phyloP scores from a whole-genome alignment of 2,888 invertebrate genomes.

The Spilarctia lutea region DNA sequence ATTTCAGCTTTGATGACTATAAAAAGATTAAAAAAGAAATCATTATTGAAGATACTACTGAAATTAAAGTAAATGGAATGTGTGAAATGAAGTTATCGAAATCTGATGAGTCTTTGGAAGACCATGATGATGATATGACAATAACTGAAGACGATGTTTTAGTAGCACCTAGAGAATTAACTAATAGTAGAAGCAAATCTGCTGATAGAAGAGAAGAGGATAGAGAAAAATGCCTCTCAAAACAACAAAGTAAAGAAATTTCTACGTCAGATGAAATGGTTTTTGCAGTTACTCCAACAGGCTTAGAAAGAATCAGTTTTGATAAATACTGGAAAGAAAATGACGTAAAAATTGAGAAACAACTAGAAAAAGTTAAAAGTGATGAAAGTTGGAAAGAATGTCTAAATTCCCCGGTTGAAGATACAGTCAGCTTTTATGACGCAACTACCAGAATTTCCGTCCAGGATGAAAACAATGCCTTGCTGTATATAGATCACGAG shows the following conservation, averaged over 20 bases:
- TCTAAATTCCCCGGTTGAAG: constrained; percentile 71
- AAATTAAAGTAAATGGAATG: constrained; percentile 69
- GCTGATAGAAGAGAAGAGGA: constrained; percentile 62
- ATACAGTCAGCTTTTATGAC: constrained; percentile 68
- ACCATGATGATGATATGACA: constrained; percentile 82
- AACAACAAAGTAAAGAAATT: constrained; percentile 82
- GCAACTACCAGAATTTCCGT: constrained; percentile 72
- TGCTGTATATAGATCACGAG: constrained; percentile 83
- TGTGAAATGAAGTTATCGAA: constrained; percentile 72
- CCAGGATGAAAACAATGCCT: constrained; percentile 75
- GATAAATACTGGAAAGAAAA: constrained; percentile 83
- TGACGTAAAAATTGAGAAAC: constrained; percentile 61
- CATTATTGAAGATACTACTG: constrained; percentile 54
- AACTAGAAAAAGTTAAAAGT: constrained; percentile 71
- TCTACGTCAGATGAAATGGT: constrained; percentile 86
- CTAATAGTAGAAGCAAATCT: constrained; percentile 71
- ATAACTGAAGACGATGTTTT: constrained; percentile 81
- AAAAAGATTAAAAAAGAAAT: constrained; percentile 61
- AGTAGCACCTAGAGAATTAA: constrained; percentile 73
- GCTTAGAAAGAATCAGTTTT: constrained; percentile 82
- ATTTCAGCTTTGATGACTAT: constrained; percentile 79
- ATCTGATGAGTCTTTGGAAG: constrained; percentile 79
- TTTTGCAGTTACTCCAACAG: constrained; percentile 83
- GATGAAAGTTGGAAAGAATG: constrained; percentile 82
- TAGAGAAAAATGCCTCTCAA: constrained; percentile 69